Evolutionary conservation across 2,888 invertebrate genomes (phyloP).

Genomic region (Epiblema foenella): DNA sequence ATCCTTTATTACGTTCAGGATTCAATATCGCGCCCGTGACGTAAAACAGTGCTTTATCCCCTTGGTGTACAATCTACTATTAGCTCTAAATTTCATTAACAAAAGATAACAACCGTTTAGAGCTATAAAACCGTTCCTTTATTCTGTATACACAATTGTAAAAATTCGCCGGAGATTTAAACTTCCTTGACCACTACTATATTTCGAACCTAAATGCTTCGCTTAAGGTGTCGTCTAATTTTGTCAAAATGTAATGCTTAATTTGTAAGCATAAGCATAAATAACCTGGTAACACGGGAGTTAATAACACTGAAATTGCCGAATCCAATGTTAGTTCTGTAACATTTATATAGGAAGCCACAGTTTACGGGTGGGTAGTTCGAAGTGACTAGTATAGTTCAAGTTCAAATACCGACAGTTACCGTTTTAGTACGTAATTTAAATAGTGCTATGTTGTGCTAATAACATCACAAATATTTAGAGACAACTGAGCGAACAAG

Average conservation of each 20-base stretch:
- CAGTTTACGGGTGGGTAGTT: constrained; percentile 1
- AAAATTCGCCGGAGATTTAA: background rate
- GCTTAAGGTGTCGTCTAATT: background rate
- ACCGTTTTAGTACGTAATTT: background rate
- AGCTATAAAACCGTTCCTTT: constrained; percentile 32
- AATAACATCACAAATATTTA: background rate
- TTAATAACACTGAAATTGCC: constrained; percentile 31
- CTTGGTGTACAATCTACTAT: too few species aligned
- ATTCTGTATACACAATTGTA: constrained; percentile 3
- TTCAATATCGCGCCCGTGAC: too few species aligned
- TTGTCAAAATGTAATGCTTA: constrained; percentile 1
- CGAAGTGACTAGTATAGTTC: background rate
- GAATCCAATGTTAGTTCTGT: constrained; percentile 19
- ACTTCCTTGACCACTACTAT: background rate
- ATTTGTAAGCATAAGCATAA: background rate
- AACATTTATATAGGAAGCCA: constrained; percentile 5
- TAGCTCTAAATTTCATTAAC: constrained; percentile 27
- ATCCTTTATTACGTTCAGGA: background rate
- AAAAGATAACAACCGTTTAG: constrained; percentile 30
- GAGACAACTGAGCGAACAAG: background rate
- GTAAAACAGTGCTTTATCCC: too few species aligned
- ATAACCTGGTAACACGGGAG: constrained; percentile 23
- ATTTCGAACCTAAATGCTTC: constrained; percentile 2
- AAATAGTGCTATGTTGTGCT: background rate
- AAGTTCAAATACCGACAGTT: background rate